phyloP scores from a whole-genome alignment of 2,113 vertebrate genomes.

The Oncorhynchus mykiss region DNA sequence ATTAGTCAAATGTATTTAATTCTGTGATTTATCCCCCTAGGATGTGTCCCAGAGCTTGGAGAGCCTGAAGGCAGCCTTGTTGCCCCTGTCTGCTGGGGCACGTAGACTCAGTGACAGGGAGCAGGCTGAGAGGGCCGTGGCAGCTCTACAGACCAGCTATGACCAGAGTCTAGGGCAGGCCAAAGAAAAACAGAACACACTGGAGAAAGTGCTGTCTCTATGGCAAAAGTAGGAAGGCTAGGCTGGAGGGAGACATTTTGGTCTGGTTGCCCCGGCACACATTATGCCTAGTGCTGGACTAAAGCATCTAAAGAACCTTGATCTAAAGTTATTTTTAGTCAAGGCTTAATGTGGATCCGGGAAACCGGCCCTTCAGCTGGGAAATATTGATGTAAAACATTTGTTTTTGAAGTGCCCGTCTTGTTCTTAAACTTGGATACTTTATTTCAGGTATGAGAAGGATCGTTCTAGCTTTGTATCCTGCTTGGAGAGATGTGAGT shows the following conservation, averaged over 20 bases:
- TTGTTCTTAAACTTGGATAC: constrained; percentile 7
- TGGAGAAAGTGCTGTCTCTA: constrained; percentile 81
- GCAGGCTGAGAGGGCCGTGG: constrained; percentile 68
- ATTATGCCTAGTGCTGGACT: not conserved
- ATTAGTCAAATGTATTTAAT: too few species aligned
- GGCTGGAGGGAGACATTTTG: too few species aligned
- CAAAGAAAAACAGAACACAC: constrained; percentile 77
- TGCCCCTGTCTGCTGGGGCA: constrained; percentile 73
- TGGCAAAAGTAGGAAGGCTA: constrained; percentile 86
- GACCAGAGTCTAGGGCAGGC: constrained; percentile 65
- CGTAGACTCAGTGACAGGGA: constrained; percentile 76
- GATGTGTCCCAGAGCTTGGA: constrained; percentile 85
- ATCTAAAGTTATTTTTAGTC: not conserved
- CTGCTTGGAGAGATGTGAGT: constrained; percentile 86
- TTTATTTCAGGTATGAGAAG: constrained; percentile 84
- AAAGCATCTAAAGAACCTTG: not conserved
- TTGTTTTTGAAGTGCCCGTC: too few species aligned
- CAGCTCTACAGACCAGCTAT: constrained; percentile 70
- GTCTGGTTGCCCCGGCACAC: not conserved
- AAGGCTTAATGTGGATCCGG: not conserved
- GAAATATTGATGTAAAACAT: too few species aligned
- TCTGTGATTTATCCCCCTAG: constrained; percentile 56
- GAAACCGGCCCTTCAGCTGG: not conserved
- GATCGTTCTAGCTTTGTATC: constrained; percentile 78
- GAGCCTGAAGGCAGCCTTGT: constrained; percentile 73